A percentile compares a stretch with the other conserved stretches of the same genome.
These are phyloP conservation scores for Timema cristinae DNA, from an alignment of 2,888 invertebrate genomes.

Conservation along the genomic window DNA sequence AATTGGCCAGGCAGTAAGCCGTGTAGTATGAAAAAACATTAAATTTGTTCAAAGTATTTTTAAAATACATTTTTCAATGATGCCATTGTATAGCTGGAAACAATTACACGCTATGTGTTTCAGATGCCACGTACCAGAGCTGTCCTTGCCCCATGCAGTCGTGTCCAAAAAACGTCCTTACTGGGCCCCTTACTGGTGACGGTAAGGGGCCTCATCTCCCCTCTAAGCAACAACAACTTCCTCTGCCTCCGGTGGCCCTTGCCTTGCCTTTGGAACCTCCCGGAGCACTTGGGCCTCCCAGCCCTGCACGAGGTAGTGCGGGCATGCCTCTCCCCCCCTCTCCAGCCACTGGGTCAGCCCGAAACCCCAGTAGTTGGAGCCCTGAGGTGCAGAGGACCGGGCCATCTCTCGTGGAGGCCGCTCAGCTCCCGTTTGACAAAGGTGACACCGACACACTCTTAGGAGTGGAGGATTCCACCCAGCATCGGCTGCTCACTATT, in stretches of 20 bases:
- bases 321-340: conserved; percentile 45
- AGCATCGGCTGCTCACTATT: conserved; percentile 33
- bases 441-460: conserved; percentile 30
- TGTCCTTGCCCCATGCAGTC: conserved; percentile 90
- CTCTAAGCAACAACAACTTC: conserved; percentile 26
- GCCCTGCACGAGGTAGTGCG: conserved; percentile 64
- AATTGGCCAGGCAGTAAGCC: too few relatives aligned
- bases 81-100: too few relatives aligned
- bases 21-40: too few relatives aligned
- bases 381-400: not conserved
- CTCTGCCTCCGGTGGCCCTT: conserved; percentile 48
- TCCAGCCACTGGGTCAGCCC: conserved; percentile 26
- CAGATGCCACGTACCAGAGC: conserved; percentile 56
- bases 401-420: not conserved
- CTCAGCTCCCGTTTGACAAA: conserved; percentile 4
- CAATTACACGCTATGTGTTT: not conserved
- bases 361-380: conserved; percentile 17
- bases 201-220: conserved; percentile 60
- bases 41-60: too few relatives aligned
- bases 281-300: conserved; percentile 56
- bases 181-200: conserved; percentile 97
- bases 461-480: conserved; percentile 24
- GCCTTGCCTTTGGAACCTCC: conserved; percentile 50
- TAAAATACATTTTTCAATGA: too few relatives aligned
- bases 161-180: conserved; percentile 98